These are phyloP conservation scores for Amphipoea oculea DNA, from an alignment of 2,888 invertebrate species.

Conservation along the genomic window DNA sequence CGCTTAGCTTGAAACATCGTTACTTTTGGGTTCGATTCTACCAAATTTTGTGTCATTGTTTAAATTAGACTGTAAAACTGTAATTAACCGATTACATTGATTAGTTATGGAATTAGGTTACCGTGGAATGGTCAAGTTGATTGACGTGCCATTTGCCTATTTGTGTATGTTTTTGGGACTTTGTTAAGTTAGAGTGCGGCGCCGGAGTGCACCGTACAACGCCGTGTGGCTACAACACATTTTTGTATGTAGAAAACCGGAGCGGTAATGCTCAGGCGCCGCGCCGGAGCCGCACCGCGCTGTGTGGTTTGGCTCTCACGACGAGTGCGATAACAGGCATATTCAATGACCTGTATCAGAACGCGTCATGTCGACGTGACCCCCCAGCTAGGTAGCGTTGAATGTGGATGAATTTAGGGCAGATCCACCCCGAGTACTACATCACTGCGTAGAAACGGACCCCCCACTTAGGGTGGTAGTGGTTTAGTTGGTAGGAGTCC, in stretches of 20 bases:
- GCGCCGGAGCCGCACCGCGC: no score
- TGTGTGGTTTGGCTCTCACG: no score
- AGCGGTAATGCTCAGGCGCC: no score
- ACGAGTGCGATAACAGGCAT: no score
- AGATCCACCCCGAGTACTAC: conserved; percentile 2
- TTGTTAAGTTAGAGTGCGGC: not conserved
- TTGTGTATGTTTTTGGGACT: not conserved
- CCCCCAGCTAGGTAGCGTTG: conserved; percentile 10
- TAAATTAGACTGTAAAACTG: conserved; percentile 6
- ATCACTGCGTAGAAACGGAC: conserved; percentile 51
- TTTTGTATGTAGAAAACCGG: no score
- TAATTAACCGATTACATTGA: conserved; percentile 16
- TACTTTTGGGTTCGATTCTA: not conserved
- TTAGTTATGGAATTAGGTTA: conserved; percentile 12
- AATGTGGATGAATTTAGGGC: no score
- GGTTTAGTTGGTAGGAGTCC: not conserved
- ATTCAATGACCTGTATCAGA: not conserved
- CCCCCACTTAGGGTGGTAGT: not conserved
- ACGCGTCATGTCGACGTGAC: conserved; percentile 19
- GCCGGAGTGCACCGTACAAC: no score
- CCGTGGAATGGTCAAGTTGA: conserved; percentile 3
- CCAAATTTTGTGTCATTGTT: not conserved
- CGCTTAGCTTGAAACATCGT: not conserved
- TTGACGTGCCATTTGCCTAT: conserved; percentile 4
- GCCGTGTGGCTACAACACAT: no score